Evolutionary conservation across 2,113 vertebrate species (phyloP).

Genomic region (Lophochroa leadbeateri): DNA sequence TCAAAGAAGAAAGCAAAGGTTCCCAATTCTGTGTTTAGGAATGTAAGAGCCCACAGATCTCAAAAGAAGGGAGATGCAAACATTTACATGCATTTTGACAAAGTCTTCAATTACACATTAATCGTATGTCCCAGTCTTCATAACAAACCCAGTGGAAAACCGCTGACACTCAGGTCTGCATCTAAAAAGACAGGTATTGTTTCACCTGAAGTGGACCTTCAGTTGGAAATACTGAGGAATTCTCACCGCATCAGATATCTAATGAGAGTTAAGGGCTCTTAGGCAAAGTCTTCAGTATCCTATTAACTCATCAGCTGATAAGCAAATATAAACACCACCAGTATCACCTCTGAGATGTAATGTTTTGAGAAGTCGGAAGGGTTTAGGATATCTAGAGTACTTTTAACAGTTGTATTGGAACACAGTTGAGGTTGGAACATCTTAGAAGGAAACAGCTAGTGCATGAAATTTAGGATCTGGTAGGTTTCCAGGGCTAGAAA

Average conservation of each 20-base stretch:
- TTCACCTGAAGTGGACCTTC: background rate
- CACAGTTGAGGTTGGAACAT: background rate
- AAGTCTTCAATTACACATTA: background rate
- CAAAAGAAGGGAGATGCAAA: background rate
- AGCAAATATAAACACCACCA: background rate
- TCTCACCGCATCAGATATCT: background rate
- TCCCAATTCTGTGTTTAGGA: background rate
- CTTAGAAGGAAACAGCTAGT: background rate
- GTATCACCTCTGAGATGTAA: background rate
- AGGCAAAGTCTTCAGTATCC: background rate
- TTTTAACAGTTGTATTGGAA: background rate
- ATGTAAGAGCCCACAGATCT: background rate
- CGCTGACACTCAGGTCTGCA: background rate
- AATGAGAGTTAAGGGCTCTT: background rate
- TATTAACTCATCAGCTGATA: background rate
- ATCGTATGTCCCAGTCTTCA: background rate
- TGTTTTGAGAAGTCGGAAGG: background rate
- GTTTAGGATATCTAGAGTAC: background rate
- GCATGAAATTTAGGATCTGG: background rate
- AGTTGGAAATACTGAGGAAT: background rate
- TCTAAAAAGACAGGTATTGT: background rate
- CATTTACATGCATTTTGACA: background rate
- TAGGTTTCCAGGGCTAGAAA: background rate
- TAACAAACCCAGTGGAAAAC: background rate
- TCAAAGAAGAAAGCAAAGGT: background rate